phyloP scores from a whole-genome alignment of 2,113 vertebrate genomes.

The Paramormyrops kingsleyae region DNA sequence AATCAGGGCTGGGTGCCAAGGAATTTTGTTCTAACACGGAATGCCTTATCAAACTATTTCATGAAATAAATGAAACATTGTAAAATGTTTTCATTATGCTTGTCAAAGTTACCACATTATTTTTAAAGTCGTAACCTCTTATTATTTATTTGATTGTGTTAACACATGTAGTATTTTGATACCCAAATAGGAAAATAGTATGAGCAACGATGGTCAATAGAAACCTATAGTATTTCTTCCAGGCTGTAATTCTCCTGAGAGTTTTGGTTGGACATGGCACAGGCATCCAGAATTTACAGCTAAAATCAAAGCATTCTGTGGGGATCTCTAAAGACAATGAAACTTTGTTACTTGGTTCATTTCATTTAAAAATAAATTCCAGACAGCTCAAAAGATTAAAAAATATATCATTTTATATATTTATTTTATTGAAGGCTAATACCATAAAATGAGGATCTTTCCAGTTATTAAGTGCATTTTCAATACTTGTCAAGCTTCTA shows the following conservation, averaged over 20 bases:
- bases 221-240: background rate
- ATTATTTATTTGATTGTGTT: background rate
- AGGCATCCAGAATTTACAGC: background rate
- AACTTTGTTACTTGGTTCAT: background rate
- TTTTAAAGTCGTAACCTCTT: background rate
- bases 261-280: background rate
- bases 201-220: background rate
- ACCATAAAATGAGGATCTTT: background rate
- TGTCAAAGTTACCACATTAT: background rate
- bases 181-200: background rate
- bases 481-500: background rate
- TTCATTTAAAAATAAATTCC: background rate
- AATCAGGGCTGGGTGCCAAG: background rate
- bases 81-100: background rate
- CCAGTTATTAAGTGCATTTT: background rate
- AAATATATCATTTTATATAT: background rate
- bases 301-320: background rate
- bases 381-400: background rate
- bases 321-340: background rate
- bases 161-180: background rate
- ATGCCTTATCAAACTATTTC: background rate
- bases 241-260: background rate
- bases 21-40: background rate
- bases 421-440: background rate
- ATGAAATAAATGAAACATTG: background rate